A percentile compares a stretch with the other conserved stretches of the same genome.
Conservation (phyloP, 2,113 vertebrate genomes). For the Macaca mulatta region DNA sequence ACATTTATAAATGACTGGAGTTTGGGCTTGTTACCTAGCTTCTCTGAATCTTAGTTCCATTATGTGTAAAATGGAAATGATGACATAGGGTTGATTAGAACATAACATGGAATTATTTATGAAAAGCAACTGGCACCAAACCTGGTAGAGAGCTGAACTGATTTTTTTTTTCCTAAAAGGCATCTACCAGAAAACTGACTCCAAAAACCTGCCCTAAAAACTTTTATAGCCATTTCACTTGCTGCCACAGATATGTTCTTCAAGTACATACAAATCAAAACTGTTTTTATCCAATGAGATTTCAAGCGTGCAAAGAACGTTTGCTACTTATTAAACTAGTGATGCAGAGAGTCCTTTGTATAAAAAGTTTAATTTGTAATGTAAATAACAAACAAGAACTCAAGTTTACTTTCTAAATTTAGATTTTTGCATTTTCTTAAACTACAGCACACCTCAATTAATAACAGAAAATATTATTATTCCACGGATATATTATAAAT, state of each 20-base stretch:
- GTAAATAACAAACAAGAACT: constrained; percentile 11
- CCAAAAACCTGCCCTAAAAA: background rate
- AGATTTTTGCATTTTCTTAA: constrained; percentile 40
- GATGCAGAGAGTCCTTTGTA: background rate
- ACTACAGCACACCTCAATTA: background rate
- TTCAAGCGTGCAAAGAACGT: background rate
- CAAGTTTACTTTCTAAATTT: constrained; percentile 26
- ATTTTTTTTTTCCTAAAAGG: background rate
- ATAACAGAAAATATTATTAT: constrained; percentile 5
- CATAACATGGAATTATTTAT: background rate
- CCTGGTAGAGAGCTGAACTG: background rate
- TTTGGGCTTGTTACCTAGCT: background rate
- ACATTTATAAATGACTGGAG: background rate
- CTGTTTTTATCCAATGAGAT: background rate
- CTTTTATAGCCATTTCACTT: background rate
- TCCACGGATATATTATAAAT: background rate
- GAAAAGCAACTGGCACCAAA: background rate
- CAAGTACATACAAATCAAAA: constrained; percentile 23
- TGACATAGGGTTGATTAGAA: background rate
- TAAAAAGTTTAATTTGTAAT: constrained; percentile 36
- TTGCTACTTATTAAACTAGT: constrained; percentile 4
- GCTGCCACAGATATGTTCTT: background rate
- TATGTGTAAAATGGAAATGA: background rate
- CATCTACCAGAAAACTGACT: background rate
- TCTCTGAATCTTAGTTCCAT: background rate